phyloP scores from a whole-genome alignment of 2,797 vertebrate species.

The Acanthurus leucopareius region DNA sequence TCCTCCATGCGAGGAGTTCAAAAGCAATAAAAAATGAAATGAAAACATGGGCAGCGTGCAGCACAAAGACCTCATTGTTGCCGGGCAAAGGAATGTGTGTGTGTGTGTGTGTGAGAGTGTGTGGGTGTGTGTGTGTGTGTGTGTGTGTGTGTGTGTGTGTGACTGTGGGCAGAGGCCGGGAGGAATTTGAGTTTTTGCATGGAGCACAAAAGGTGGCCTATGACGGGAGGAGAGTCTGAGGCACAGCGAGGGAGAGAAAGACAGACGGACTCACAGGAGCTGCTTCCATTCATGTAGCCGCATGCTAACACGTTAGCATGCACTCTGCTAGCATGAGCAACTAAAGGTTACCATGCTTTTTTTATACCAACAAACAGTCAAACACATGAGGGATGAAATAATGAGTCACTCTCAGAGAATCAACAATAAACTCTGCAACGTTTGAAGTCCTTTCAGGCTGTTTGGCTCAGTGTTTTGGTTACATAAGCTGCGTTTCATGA shows the following conservation, averaged over 20 bases:
- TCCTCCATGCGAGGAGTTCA: conserved; percentile 73
- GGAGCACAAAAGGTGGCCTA: conserved; percentile 80
- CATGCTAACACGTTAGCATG: conserved; percentile 9
- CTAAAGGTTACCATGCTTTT: too few species aligned
- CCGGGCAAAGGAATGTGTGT: conserved; percentile 77
- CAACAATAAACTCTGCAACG: background rate
- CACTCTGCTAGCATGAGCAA: background rate
- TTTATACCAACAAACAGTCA: background rate
- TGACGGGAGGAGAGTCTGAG: conserved; percentile 63
- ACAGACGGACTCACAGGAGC: background rate
- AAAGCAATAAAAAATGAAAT: conserved; percentile 84
- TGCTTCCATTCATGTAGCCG: background rate
- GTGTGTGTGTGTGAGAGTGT: conserved; percentile 48
- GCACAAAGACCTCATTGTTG: conserved; percentile 84
- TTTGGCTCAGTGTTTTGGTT: background rate
- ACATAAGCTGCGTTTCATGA: too few species aligned
- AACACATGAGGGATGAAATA: too few species aligned
- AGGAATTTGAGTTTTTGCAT: conserved; percentile 83
- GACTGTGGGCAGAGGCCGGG: conserved; percentile 72
- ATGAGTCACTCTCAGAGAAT: too few species aligned
- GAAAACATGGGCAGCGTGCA: conserved; percentile 74
- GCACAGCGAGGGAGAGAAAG: conserved; percentile 52
- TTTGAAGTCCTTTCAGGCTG: background rate
- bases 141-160: conserved; percentile 63
- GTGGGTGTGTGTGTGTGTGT: conserved; percentile 59